Evolutionary conservation across 2,113 vertebrate species (phyloP).

Genomic region (Nipponia nippon): DNA sequence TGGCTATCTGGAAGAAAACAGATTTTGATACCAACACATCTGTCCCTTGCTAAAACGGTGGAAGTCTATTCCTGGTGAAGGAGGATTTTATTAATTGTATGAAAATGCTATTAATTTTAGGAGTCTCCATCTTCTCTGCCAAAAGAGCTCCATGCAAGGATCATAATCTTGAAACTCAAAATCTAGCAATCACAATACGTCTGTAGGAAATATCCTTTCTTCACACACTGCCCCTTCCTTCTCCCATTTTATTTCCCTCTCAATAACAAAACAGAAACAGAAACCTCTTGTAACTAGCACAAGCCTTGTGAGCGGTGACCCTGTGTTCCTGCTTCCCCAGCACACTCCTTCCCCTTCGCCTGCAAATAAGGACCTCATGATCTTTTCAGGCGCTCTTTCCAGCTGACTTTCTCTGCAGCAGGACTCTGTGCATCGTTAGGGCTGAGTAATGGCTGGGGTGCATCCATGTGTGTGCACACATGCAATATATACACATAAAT

Average conservation of each 20-base stretch:
- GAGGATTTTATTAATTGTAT: neutral
- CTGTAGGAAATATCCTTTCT: neutral
- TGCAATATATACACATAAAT: neutral
- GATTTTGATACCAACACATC: neutral
- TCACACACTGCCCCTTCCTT: neutral
- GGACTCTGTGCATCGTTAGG: neutral
- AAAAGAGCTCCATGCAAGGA: neutral
- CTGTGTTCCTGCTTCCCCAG: neutral
- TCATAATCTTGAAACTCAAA: neutral
- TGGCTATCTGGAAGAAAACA: neutral
- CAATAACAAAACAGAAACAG: neutral
- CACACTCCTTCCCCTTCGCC: accelerated
- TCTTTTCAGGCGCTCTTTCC: neutral
- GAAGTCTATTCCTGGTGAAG: neutral
- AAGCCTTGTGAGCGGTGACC: accelerated
- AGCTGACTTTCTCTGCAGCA: neutral
- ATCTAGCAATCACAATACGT: neutral
- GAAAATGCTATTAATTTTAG: neutral
- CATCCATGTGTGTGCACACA: neutral
- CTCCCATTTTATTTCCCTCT: neutral
- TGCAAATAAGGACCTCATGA: neutral
- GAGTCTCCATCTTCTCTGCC: neutral
- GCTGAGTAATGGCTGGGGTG: neutral
- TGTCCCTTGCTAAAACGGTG: neutral
- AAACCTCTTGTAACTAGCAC: neutral